Percentiles rank a stretch among this genome's conserved stretches.
Conservation (phyloP, 1,140 invertebrate genomes). For the Drosophila rufa region DNA sequence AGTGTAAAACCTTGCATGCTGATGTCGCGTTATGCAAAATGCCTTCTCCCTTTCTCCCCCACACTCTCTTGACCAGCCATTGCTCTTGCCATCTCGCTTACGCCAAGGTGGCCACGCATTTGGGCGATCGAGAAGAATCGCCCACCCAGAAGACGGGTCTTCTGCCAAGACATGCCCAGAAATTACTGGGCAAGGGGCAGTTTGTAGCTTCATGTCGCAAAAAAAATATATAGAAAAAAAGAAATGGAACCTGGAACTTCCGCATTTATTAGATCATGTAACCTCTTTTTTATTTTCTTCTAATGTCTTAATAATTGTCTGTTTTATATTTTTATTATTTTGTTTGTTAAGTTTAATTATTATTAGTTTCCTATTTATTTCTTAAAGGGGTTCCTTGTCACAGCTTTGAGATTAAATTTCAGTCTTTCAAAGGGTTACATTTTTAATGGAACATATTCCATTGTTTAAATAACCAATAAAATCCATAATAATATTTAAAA, state of each 20-base stretch:
- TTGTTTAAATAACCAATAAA: too few species aligned
- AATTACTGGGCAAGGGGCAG: constrained; percentile 9
- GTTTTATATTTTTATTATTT: too few species aligned
- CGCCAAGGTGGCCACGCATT: constrained; percentile 40
- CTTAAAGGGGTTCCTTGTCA: too few species aligned
- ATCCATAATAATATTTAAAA: too few species aligned
- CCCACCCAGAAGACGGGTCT: constrained; percentile 68
- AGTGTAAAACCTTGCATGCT: constrained; percentile 56
- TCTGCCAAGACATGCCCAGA: constrained; percentile 24
- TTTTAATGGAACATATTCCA: too few species aligned
- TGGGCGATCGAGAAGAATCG: constrained; percentile 41
- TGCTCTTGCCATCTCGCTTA: constrained; percentile 3
- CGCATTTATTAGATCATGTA: background rate
- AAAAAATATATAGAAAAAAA: background rate
- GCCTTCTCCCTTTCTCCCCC: constrained; percentile 14
- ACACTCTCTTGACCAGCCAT: too few species aligned
- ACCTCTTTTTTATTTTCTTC: background rate
- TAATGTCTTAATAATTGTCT: background rate
- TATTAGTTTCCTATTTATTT: too few species aligned
- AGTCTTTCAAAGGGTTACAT: too few species aligned
- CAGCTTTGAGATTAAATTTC: too few species aligned
- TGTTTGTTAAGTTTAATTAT: too few species aligned
- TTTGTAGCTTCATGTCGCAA: constrained; percentile 2
- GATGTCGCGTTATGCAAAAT: constrained; percentile 79
- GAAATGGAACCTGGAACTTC: constrained; percentile 14